A percentile compares a stretch with the other conserved stretches of the same genome.
Evolutionary conservation across 2,113 vertebrate genomes (phyloP).

Genomic region (Ptilonorhynchus violaceus): DNA sequence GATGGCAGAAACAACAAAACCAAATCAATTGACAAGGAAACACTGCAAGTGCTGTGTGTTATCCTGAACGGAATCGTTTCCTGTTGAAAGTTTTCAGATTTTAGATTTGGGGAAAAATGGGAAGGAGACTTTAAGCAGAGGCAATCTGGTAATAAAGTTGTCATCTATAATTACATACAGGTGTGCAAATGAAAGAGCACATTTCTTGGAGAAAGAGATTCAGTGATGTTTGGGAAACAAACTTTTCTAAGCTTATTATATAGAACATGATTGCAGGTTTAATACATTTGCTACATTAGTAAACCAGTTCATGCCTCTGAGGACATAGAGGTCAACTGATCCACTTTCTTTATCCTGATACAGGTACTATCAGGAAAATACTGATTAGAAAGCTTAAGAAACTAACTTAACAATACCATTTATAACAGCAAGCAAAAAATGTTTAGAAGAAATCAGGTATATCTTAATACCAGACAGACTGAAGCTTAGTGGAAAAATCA

Average conservation of each 20-base stretch:
- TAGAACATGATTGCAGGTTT: background rate
- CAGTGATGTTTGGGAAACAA: background rate
- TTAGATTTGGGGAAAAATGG: background rate
- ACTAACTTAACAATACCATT: background rate
- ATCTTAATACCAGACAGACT: background rate
- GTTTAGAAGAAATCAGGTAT: background rate
- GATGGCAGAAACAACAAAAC: background rate
- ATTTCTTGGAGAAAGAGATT: background rate
- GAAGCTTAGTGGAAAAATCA: background rate
- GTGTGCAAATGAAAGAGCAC: background rate
- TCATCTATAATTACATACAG: background rate
- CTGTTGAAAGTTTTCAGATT: background rate
- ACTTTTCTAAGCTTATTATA: background rate
- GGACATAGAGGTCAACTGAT: background rate
- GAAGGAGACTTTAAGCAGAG: background rate
- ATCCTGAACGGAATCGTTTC: background rate
- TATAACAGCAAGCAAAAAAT: background rate
- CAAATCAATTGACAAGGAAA: background rate
- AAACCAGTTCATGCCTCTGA: background rate
- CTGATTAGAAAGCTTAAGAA: background rate
- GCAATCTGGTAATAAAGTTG: background rate
- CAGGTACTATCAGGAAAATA: background rate
- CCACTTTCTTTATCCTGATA: background rate
- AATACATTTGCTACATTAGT: background rate
- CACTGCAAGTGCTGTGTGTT: accelerated